Base-by-base conservation (phyloP, 1,140 invertebrate species). In the Philaenus spumarius region DNA sequence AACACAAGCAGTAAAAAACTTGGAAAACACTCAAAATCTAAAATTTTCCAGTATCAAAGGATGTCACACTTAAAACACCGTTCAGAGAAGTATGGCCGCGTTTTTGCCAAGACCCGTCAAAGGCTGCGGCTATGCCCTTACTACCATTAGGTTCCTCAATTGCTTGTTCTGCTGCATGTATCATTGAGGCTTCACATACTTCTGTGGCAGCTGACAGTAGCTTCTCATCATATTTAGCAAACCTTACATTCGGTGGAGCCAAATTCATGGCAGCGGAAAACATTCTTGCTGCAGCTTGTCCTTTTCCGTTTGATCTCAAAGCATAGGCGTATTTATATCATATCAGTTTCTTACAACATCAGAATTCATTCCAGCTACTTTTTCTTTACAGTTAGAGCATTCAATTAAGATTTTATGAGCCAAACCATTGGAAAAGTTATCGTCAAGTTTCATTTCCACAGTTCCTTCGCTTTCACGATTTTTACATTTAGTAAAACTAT, bases 81-180 rank as follows among this genome's bases (percentile, higher is more conserved):
- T 55, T 55, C 40, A 42, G 26, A 4, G 52, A 61, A 3, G 24
- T 20, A 37, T 59, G 55, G 1, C 59, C 59, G 19, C 45, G 39
- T 46, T 58, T 59, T 12, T 61, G 59, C 59, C 59, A 61, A 15
- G 55, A 19, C 2, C 59, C 59, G 23, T 59, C 59, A 59, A 58
- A 48, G 12, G 59, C 55, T 17, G 47, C 48, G 17, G 34, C 6
- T 20, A 61, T 40, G 23, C 59, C 47, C 37, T 24, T 50, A 17
- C 26, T 40, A 14, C 42, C 23, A 48, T 60, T 43, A 60, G 57
- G 57, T 24, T 35, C 14, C 15, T 46, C 35, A 4, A 57, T 42
- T 22, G 53, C 53, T 22, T 60, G 53, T 39, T 24, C 34, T 11
- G 54, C 39, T 47, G 54, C 59, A 48, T 54, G 35, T 43, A 23